phyloP scores from a whole-genome alignment of 2,113 vertebrate genomes.

The Psilopsiagon aurifrons region DNA sequence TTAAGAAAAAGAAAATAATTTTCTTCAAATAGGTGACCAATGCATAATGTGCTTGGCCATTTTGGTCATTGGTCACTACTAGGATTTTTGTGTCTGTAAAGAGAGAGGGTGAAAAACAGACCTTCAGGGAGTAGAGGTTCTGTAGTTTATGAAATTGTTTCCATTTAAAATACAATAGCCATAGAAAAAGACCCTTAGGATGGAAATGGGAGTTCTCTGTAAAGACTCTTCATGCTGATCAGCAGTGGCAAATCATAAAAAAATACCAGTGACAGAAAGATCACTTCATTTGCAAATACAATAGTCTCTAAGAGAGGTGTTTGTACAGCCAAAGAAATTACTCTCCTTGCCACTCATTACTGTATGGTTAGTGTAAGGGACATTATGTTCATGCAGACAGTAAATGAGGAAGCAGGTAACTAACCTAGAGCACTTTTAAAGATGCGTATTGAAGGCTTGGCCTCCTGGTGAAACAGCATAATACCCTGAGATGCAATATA shows the following conservation, averaged over 20 bases:
- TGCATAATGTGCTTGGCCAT: neutral
- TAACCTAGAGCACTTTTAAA: neutral
- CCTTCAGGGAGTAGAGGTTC: neutral
- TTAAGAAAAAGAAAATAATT: fast-evolving
- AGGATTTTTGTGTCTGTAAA: neutral
- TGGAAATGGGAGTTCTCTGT: neutral
- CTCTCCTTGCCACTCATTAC: neutral
- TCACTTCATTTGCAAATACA: neutral
- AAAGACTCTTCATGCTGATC: neutral
- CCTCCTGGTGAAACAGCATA: slow-evolving; percentile 23
- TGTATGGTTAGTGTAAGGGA: neutral
- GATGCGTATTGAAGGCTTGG: neutral
- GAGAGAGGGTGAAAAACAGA: neutral
- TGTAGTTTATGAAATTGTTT: neutral
- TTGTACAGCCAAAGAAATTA: neutral
- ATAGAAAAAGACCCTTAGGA: neutral
- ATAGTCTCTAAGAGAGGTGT: neutral
- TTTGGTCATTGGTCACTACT: neutral
- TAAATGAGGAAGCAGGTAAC: slow-evolving; percentile 30
- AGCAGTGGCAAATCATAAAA: neutral
- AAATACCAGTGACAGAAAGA: neutral
- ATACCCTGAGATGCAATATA: slow-evolving; percentile 8
- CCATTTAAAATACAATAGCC: neutral
- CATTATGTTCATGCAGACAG: neutral
- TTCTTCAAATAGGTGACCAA: neutral